phyloP scores from a whole-genome alignment of 1,140 invertebrate genomes.

The Apis laboriosa region DNA sequence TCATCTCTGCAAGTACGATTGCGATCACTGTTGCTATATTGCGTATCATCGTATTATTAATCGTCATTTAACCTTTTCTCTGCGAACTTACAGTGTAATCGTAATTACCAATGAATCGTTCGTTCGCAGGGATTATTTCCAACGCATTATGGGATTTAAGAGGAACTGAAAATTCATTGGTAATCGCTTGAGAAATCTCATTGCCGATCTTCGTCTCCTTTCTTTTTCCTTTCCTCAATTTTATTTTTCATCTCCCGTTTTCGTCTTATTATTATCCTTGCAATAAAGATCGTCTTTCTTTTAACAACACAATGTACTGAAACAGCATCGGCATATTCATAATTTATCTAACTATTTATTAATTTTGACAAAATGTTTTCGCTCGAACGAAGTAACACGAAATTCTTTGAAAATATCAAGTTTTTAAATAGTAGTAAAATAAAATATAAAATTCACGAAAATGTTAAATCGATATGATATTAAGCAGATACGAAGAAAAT shows the following conservation, averaged over 20 bases:
- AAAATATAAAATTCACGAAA: too few relatives aligned
- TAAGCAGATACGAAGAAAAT: too few relatives aligned
- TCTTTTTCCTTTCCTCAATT: background rate
- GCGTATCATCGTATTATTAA: background rate
- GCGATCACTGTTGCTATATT: background rate
- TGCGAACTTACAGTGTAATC: background rate
- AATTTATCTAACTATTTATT: too few relatives aligned
- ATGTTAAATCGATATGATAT: too few relatives aligned
- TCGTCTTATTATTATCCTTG: background rate
- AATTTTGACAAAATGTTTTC: too few relatives aligned
- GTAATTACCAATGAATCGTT: background rate
- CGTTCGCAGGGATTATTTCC: background rate
- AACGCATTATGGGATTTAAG: background rate
- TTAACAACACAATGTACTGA: too few relatives aligned
- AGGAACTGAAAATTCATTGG: background rate
- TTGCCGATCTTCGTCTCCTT: background rate
- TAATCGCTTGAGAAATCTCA: background rate
- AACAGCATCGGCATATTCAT: too few relatives aligned
- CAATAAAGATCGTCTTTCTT: background rate
- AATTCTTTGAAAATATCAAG: too few relatives aligned
- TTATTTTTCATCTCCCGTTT: background rate
- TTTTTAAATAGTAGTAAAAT: too few relatives aligned
- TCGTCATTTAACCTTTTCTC: background rate
- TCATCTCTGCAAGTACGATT: constrained; percentile 6
- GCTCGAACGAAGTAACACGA: too few relatives aligned